These are phyloP conservation scores for Nannobrachium achirus DNA, from an alignment of 2,113 vertebrate genomes.

Conservation along the genomic window DNA sequence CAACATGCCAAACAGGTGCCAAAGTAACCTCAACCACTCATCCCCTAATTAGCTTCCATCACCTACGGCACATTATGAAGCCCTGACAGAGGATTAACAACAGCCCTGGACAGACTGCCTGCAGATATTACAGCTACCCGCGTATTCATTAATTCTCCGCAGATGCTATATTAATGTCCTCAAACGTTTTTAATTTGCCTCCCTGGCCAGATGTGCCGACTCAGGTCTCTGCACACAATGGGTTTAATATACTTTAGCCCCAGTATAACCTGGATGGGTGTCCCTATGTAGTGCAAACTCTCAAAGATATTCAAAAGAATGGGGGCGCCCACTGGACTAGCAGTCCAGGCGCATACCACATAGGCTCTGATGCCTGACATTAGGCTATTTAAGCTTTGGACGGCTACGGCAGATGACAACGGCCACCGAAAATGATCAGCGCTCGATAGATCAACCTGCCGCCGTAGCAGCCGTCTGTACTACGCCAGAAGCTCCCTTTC, in stretches of 20 bases:
- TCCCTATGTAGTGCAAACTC: too few species aligned
- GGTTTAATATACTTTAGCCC: background rate
- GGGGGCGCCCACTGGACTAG: too few species aligned
- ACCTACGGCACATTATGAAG: slow-evolving; percentile 46
- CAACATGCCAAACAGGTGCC: slow-evolving; percentile 47
- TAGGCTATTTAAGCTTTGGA: too few species aligned
- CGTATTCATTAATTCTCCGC: slow-evolving; percentile 51
- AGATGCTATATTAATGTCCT: slow-evolving; percentile 51
- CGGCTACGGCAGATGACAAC: too few species aligned
- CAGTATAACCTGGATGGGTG: too few species aligned
- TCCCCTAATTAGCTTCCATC: slow-evolving; percentile 50
- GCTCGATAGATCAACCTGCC: too few species aligned
- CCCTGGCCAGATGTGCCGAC: slow-evolving; percentile 44
- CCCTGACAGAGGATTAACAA: slow-evolving; percentile 28
- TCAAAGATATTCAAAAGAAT: too few species aligned
- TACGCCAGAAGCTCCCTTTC: too few species aligned
- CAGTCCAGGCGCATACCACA: too few species aligned
- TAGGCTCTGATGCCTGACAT: too few species aligned
- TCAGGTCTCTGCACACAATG: slow-evolving; percentile 10
- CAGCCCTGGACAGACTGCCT: slow-evolving; percentile 45
- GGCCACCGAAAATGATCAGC: too few species aligned
- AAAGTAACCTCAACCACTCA: slow-evolving; percentile 32
- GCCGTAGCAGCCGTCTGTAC: too few species aligned
- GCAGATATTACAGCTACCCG: slow-evolving; percentile 32
- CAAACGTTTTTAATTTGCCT: slow-evolving; percentile 15